Evolutionary conservation across 2,113 vertebrate genomes (phyloP).

Genomic region (Epinephelus fuscoguttatus): DNA sequence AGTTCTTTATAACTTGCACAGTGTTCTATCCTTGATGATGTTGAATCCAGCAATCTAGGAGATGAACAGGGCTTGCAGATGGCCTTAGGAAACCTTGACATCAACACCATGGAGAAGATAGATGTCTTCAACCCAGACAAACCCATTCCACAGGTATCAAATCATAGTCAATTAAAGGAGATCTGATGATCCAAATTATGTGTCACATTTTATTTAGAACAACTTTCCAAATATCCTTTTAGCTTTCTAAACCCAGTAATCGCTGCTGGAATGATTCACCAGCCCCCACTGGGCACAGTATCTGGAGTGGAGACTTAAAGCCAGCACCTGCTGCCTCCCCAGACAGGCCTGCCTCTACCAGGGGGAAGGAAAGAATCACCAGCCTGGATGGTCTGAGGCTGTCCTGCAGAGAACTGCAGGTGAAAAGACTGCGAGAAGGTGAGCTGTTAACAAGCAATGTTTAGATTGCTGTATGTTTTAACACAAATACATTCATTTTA

Average conservation of each 20-base stretch:
- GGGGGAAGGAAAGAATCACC: slow-evolving; percentile 85
- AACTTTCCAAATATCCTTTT: slow-evolving; percentile 25
- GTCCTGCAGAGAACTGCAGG: slow-evolving; percentile 79
- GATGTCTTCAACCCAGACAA: slow-evolving; percentile 91
- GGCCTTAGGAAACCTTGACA: slow-evolving; percentile 93
- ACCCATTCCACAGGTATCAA: slow-evolving; percentile 72
- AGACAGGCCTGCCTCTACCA: slow-evolving; percentile 81
- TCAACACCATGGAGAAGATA: slow-evolving; percentile 90
- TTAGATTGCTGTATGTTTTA: background rate
- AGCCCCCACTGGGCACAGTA: slow-evolving; percentile 43
- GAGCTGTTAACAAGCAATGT: background rate
- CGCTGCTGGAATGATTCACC: slow-evolving; percentile 82
- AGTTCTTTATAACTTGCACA: background rate
- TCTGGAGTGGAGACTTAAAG: slow-evolving; percentile 65
- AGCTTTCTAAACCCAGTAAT: slow-evolving; percentile 84
- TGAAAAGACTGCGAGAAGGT: slow-evolving; percentile 91
- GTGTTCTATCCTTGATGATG: slow-evolving; percentile 80
- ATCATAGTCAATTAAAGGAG: background rate
- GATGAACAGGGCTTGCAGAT: slow-evolving; percentile 90
- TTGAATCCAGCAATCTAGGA: slow-evolving; percentile 87
- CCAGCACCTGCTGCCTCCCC: slow-evolving; percentile 19
- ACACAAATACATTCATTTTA: background rate
- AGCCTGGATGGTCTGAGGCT: slow-evolving; percentile 81
- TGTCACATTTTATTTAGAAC: background rate
- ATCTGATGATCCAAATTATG: background rate